Evolutionary conservation across 2,797 vertebrate genomes (phyloP).

Genomic region (Typhlichthys subterraneus): DNA sequence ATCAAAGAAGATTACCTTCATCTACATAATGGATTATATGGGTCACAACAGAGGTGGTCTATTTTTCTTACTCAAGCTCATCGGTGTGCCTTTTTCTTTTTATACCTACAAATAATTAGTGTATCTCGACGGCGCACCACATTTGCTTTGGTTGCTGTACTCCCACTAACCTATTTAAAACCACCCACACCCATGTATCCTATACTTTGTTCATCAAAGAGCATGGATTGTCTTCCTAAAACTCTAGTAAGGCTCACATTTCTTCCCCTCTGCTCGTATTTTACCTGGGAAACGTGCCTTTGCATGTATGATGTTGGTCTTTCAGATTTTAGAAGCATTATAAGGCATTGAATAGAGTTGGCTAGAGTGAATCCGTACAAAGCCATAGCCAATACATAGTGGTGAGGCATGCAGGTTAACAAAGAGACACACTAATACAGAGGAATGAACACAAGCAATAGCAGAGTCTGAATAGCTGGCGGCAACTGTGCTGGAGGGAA

Average conservation of each 20-base stretch:
- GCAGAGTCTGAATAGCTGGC: conserved; percentile 12
- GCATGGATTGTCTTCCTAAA: conserved; percentile 27
- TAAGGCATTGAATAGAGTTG: conserved; percentile 36
- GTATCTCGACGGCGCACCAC: conserved; percentile 48
- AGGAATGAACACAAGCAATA: conserved; percentile 12
- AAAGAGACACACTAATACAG: background rate
- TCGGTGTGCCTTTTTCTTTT: conserved; percentile 67
- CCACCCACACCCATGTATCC: conserved; percentile 35
- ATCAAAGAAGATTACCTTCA: conserved; percentile 50
- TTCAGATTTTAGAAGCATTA: conserved; percentile 31
- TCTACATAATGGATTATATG: conserved; percentile 74
- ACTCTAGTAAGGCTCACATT: conserved; percentile 13
- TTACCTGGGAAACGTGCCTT: conserved; percentile 3
- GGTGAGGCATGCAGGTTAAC: conserved; percentile 27
- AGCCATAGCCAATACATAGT: conserved; percentile 40
- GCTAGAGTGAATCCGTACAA: conserved; percentile 36
- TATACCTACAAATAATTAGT: conserved; percentile 74
- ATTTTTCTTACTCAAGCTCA: conserved; percentile 72
- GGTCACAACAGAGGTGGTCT: conserved; percentile 68
- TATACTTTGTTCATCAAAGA: conserved; percentile 26
- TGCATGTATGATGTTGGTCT: conserved; percentile 36
- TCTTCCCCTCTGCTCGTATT: conserved; percentile 16
- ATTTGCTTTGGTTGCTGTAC: conserved; percentile 51
- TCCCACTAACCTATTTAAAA: conserved; percentile 71
- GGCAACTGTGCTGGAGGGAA: conserved; percentile 19